Percentiles rank a stretch among this genome's conserved stretches.
Evolutionary conservation across 2,113 vertebrate species (phyloP).

Genomic region (Rhadina sibilatrix): DNA sequence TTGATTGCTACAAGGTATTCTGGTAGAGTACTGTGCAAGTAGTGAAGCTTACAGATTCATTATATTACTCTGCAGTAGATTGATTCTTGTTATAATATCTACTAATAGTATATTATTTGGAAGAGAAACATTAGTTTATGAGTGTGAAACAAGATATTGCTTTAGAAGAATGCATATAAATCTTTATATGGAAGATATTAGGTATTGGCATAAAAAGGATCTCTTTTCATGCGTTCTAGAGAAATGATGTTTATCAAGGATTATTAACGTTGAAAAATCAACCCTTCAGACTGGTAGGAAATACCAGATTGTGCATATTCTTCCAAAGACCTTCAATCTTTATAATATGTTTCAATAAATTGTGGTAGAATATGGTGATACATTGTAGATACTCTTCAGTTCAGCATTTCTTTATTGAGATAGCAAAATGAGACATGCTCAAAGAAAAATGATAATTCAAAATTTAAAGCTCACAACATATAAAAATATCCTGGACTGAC

Average conservation of each 20-base stretch:
- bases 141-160: neutral
- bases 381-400: neutral
- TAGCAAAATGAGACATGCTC: neutral
- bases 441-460: neutral
- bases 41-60: conserved; percentile 5
- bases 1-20: conserved; percentile 7
- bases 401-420: neutral
- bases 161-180: conserved; percentile 4
- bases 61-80: neutral
- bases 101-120: conserved; percentile 26
- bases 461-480: neutral
- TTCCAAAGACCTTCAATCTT: neutral
- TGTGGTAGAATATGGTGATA: neutral
- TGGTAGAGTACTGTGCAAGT: neutral
- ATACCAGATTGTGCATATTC: neutral
- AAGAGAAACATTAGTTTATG: conserved; percentile 38
- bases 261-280: conserved; percentile 12
- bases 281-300: neutral
- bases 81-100: conserved; percentile 32
- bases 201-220: neutral
- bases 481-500: neutral
- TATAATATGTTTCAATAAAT: neutral
- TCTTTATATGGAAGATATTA: neutral
- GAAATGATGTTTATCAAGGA: neutral
- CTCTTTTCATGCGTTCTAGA: neutral